These are phyloP conservation scores for Andrena hattorfiana DNA, from an alignment of 2,888 invertebrate species.

Conservation along the genomic window DNA sequence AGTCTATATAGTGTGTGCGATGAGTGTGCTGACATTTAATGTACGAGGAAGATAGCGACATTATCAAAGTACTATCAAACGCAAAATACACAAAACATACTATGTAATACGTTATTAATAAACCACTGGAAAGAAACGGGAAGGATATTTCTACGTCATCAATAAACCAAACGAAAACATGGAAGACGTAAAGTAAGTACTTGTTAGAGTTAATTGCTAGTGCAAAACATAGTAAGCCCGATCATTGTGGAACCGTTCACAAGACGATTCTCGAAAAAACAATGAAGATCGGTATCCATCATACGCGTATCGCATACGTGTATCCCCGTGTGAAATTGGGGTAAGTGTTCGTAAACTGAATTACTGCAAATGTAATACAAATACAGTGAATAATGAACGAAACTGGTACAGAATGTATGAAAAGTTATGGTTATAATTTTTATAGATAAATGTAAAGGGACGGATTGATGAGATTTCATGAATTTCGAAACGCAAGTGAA, in stretches of 20 bases:
- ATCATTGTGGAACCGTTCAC: too few species aligned
- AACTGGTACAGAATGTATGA: background rate
- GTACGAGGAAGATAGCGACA: background rate
- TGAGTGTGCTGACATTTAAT: background rate
- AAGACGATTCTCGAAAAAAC: too few species aligned
- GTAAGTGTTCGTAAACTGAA: background rate
- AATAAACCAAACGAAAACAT: slow-evolving; percentile 2
- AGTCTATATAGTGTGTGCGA: background rate
- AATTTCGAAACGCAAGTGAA: too few species aligned
- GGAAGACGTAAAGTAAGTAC: background rate
- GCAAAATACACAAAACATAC: background rate
- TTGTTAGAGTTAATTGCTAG: too few species aligned
- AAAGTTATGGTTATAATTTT: background rate
- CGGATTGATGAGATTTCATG: too few species aligned
- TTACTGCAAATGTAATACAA: background rate
- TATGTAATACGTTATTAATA: slow-evolving; percentile 6
- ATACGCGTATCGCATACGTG: too few species aligned
- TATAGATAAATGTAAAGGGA: background rate
- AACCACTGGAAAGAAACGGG: background rate
- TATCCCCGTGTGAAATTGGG: too few species aligned
- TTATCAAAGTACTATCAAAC: slow-evolving; percentile 3
- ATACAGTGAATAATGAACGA: background rate
- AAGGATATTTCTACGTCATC: slow-evolving; percentile 1
- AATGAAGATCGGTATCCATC: too few species aligned
- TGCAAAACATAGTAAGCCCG: too few species aligned